Base-by-base conservation (phyloP, 1,140 invertebrate genomes). In the Drosophila nikananu region DNA sequence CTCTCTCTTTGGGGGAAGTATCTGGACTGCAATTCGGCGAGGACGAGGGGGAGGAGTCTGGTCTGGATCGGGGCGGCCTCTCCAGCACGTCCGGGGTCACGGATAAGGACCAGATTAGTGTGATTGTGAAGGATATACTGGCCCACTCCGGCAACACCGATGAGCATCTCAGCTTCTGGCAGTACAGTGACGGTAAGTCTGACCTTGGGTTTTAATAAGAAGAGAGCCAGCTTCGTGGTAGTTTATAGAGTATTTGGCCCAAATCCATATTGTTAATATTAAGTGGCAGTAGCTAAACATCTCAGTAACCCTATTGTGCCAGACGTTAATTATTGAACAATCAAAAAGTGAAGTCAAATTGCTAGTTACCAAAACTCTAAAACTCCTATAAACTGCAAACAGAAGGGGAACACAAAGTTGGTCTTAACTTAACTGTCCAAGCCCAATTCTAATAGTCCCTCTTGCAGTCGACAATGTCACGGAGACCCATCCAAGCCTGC, bases 81-180 rank as follows among this genome's bases (percentile, higher is more conserved):
- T 30, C 39, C 5, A 25, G 25, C 35, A 10, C 62, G 27, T 13
- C 75, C 15, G 37, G 21, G 1, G 44, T 52, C 10, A 81, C 79
- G 2, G 82, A 86, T 25, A 84, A 90, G 55, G 79, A 90, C 46
- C 83, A 90, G 48, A 83, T 90, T 37, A 90, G 86, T 41, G 82
- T 86, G 9, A 86, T 90, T 74, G 86, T 90, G 12, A 90, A 90
- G 72, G 81, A 86, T 10, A 82, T 90, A 44, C 48, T 90, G 21
- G 86, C 86, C 9, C 59, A 86, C 25, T 77, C 86, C 4, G 82
- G 75, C 52, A 75, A 80, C 66, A 42, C 82, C 7, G 86, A 91
- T 1, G 86, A 89, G 10, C 74, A 81, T 48, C 74, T 90, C 5
- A 86, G 71, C 49, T 90, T 90, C 25, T 86, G 72, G 86, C 86